These are phyloP conservation scores for Sciurus carolinensis DNA, from an alignment of 2,797 vertebrate species.

Conservation along the genomic window DNA sequence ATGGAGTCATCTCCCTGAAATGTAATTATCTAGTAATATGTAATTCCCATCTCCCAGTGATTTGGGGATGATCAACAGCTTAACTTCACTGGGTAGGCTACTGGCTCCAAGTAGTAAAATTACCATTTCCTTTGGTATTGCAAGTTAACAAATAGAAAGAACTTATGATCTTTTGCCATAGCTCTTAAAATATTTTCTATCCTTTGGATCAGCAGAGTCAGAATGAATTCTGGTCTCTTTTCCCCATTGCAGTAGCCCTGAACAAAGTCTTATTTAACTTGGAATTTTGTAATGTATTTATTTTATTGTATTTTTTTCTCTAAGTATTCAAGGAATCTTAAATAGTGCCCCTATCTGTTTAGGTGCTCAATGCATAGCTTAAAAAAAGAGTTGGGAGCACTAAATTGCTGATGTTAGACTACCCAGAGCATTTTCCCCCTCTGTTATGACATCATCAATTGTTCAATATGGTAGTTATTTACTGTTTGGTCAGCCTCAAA, in stretches of 20 bases:
- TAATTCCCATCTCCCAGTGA: background rate
- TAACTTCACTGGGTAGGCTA: background rate
- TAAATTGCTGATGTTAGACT: background rate
- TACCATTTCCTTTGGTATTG: background rate
- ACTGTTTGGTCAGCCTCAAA: background rate
- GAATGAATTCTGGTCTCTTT: background rate
- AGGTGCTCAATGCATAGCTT: background rate
- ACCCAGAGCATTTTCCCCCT: background rate
- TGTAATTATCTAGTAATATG: background rate
- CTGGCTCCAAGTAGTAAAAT: background rate
- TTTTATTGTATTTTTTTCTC: background rate
- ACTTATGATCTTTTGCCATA: background rate
- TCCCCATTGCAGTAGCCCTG: background rate
- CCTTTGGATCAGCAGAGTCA: background rate
- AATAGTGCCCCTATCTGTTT: background rate
- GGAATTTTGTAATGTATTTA: background rate
- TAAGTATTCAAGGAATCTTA: background rate
- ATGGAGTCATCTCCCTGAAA: background rate
- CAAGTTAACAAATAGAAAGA: background rate
- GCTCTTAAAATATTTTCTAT: background rate
- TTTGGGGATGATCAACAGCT: too few species aligned
- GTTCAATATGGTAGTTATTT: conserved; percentile 28
- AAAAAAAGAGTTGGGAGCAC: too few species aligned
- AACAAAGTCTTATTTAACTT: background rate
- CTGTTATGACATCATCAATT: background rate